Evolutionary conservation across 1,140 invertebrate species (phyloP).

Genomic region (Bombus superbus): DNA sequence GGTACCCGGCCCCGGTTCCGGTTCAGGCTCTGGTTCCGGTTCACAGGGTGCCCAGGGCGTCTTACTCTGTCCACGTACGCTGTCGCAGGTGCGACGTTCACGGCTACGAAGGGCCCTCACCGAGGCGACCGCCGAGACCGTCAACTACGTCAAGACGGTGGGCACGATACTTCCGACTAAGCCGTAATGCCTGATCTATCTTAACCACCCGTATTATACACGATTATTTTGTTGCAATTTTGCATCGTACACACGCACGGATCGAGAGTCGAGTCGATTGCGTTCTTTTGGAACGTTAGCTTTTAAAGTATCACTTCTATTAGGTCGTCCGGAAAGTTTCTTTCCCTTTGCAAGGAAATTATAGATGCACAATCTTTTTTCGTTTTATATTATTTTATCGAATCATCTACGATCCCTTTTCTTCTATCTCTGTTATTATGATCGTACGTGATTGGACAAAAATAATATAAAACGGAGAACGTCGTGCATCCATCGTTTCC

Average conservation of each 20-base stretch:
- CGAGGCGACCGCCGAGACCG: constrained; percentile 93
- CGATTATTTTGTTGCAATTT: not conserved
- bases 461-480: no score
- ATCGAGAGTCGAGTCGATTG: not conserved
- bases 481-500: no score
- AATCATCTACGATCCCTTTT: no score
- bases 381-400: no score
- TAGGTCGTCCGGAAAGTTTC: no score
- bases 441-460: no score
- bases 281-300: not conserved
- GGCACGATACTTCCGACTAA: constrained; percentile 71
- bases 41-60: constrained; percentile 86
- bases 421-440: no score
- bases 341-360: no score
- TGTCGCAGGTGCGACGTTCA: constrained; percentile 92
- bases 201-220: constrained; percentile 33
- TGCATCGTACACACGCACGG: constrained; percentile 13
- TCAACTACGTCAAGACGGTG: constrained; percentile 94
- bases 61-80: constrained; percentile 93
- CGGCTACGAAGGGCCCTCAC: constrained; percentile 92
- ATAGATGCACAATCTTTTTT: no score
- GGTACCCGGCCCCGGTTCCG: constrained; percentile 68
- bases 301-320: not conserved
- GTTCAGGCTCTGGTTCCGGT: constrained; percentile 63
- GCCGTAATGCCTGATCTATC: constrained; percentile 39